These are phyloP conservation scores for Oxycera nigricornis DNA, from an alignment of 2,888 invertebrate genomes.

Conservation along the genomic window DNA sequence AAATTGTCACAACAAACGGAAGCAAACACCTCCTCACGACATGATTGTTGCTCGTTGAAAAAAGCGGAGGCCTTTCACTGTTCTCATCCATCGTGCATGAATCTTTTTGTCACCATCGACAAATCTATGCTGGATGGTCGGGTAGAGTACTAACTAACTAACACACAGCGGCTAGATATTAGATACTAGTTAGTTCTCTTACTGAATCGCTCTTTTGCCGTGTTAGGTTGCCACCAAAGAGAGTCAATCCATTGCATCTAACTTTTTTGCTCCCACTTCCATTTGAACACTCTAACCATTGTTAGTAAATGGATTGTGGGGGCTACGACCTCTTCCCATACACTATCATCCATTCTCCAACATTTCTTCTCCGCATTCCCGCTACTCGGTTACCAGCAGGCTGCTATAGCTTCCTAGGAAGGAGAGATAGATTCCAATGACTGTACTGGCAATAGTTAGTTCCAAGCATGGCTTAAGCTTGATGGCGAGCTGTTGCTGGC, in stretches of 20 bases:
- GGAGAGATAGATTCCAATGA: too few species aligned
- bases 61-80: background rate
- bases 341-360: background rate
- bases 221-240: background rate
- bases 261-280: background rate
- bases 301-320: background rate
- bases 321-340: constrained; percentile 11
- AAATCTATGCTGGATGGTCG: background rate
- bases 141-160: too few species aligned
- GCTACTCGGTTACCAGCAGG: too few species aligned
- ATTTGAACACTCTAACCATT: background rate
- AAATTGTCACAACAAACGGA: background rate
- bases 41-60: background rate
- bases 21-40: background rate
- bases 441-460: background rate
- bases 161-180: background rate
- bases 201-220: background rate
- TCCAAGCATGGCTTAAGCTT: background rate
- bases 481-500: too few species aligned
- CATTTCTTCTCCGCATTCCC: background rate
- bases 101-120: background rate
- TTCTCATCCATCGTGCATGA: background rate
- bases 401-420: background rate
- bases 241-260: background rate
- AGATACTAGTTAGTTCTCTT: background rate